Evolutionary conservation across 2,888 invertebrate genomes (phyloP).

Genomic region (Drosophila formosana): DNA sequence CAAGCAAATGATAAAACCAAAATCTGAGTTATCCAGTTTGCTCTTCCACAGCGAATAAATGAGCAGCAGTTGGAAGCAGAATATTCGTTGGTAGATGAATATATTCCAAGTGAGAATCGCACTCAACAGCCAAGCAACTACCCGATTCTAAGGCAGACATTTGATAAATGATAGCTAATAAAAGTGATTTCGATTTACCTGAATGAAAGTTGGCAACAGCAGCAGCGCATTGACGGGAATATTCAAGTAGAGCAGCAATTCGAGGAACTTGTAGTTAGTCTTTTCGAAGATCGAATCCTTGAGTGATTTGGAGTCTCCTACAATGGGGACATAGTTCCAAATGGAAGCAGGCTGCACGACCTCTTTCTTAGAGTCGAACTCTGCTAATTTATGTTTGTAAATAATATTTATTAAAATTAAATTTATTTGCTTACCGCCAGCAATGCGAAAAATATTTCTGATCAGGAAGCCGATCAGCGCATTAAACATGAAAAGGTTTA

Average conservation of each 20-base stretch:
- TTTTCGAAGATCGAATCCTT: neutral
- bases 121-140: neutral
- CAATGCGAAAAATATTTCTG: neutral
- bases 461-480: neutral
- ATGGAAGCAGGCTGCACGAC: too few species aligned
- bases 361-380: too few species aligned
- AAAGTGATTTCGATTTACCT: constrained; percentile 15
- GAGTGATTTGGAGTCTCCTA: neutral
- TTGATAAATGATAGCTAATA: neutral
- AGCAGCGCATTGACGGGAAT: constrained; percentile 8
- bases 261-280: neutral
- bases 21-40: neutral
- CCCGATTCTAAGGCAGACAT: neutral
- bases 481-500: constrained; percentile 35
- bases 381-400: neutral
- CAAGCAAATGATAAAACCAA: neutral
- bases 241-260: neutral
- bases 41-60: constrained; percentile 26
- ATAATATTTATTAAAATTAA: too few species aligned
- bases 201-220: neutral
- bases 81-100: constrained; percentile 15
- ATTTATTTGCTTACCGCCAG: constrained; percentile 11
- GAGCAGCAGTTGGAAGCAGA: neutral
- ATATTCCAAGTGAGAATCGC: constrained; percentile 39
- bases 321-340: constrained; percentile 9